Base-by-base conservation (phyloP, 1,140 invertebrate species). In the Heliconius nattereri region DNA sequence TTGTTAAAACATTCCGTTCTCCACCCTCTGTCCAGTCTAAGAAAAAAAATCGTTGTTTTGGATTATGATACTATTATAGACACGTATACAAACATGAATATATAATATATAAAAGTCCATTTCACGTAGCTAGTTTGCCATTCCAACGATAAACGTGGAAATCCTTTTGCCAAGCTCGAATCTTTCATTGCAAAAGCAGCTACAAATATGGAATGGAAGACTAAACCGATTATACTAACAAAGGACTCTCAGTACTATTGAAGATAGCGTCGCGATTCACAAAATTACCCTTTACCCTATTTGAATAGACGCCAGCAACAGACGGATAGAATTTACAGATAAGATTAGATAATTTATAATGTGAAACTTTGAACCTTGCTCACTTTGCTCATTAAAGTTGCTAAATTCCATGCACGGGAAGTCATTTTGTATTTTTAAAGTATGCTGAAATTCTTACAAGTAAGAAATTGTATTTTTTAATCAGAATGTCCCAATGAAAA, bases 221-320 rank as follows among this genome's bases (percentile, higher is more conserved):
- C 71, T 72, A 72, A 72, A 72, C 71, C 71, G 71, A 72, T 72
- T 72, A 72, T 72, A 40, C 35, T 72, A 40, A 72, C 71, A 72
- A 72, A 72, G 35, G 71, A 72, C 35, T 8, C 19, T 72, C 35
- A 35, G 29, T 37, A 72, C 71, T 72, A 72, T 72, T 72, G 71
- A 37, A 72, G 71, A 72, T 72, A 72, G 35, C 71, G 71, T 72
- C 35, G 35, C 35, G 71, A 72, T 40, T 72, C 71, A 72, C 71
- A 37, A 72, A 72, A 72, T 72, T 72, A 72, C 71, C 71, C 35
- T 72, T 72, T 72, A 72, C 71, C 71, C 37, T 40, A 72, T 72
- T 72, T 72, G 71, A 72, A 72, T 72, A 40, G 71, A 72, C n/a
- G 71, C 71, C 71, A 72, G 32, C 32, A 72, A 72, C 71, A 72